phyloP scores from a whole-genome alignment of 2,113 vertebrate genomes.

The Podarcis muralis region DNA sequence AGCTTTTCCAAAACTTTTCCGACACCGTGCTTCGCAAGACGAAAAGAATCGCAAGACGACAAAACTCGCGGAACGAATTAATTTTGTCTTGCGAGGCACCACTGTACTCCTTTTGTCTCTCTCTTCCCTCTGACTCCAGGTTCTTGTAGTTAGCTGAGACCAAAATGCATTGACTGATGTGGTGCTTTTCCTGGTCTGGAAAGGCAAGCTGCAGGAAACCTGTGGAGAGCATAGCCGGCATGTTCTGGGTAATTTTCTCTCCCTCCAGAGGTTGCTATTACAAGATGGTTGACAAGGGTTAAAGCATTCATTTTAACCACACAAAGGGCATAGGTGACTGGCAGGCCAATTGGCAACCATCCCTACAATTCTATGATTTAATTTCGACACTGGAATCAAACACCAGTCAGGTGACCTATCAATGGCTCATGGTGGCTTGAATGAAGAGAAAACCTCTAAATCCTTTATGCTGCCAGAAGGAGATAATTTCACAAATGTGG shows the following conservation, averaged over 20 bases:
- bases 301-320: background rate
- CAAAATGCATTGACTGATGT: background rate
- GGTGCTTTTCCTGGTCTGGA: no score
- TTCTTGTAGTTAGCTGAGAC: background rate
- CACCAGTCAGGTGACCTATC: constrained; percentile 64
- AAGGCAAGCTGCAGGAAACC: background rate
- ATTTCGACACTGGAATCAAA: background rate
- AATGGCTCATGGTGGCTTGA: constrained; percentile 73
- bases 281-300: background rate
- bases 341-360: background rate
- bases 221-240: no score
- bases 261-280: background rate
- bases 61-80: no score
- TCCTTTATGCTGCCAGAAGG: constrained; percentile 72
- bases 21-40: no score
- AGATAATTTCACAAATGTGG: constrained; percentile 80
- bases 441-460: constrained; percentile 75
- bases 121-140: background rate
- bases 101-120: background rate
- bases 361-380: background rate
- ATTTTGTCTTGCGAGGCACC: no score
- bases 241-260: background rate
- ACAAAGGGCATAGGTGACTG: background rate
- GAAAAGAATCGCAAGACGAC: no score
- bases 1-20: no score